Conservation (phyloP, 2,113 vertebrate species). For the Peromyscus polionotus region DNA sequence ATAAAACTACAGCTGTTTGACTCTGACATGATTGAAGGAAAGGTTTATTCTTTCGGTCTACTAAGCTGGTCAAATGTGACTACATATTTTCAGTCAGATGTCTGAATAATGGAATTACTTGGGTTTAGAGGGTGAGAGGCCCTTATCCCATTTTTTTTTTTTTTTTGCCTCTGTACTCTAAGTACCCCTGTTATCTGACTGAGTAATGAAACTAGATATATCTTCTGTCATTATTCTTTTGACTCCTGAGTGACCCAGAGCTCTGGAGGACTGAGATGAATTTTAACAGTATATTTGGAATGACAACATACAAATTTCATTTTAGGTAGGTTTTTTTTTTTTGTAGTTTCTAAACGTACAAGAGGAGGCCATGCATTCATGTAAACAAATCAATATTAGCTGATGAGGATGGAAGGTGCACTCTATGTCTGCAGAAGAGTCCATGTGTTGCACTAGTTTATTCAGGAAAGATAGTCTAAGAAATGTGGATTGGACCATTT, state of each 20-base stretch:
- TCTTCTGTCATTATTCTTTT: neutral
- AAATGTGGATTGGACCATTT: neutral
- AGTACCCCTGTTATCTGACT: neutral
- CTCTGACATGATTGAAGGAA: neutral
- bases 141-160: neutral
- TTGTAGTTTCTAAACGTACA: neutral
- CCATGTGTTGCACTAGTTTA: neutral
- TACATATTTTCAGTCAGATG: neutral
- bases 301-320: neutral
- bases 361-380: neutral
- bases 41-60: neutral
- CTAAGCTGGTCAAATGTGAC: neutral
- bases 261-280: neutral
- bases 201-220: neutral
- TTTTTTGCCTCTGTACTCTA: neutral
- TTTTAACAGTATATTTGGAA: neutral
- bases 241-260: neutral
- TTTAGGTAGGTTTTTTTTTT: slow-evolving; percentile 10
- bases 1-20: slow-evolving; percentile 34
- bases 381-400: neutral
- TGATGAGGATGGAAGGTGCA: neutral
- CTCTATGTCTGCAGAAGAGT: neutral
- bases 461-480: neutral
- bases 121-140: neutral
- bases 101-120: neutral